A percentile compares a stretch with the other conserved stretches of the same genome.
phyloP scores from a whole-genome alignment of 2,888 invertebrate species.

The Uropetala carovei region DNA sequence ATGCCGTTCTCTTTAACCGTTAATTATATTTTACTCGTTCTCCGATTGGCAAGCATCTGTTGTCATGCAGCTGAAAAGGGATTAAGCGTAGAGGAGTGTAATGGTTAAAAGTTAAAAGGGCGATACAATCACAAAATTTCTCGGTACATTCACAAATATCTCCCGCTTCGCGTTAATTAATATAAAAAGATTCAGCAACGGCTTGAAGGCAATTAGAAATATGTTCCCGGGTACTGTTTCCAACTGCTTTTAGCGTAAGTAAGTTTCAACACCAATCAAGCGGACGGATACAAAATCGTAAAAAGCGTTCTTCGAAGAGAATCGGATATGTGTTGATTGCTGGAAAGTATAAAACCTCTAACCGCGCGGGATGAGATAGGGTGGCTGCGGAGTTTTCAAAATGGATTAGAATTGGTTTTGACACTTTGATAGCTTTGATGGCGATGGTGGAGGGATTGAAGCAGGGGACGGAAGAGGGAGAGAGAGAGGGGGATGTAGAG shows the following conservation, averaged over 20 bases:
- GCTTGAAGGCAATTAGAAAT: background rate
- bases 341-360: background rate
- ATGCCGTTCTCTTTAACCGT: background rate
- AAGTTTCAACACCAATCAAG: background rate
- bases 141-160: background rate
- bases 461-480: no score
- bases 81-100: background rate
- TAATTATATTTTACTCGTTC: background rate
- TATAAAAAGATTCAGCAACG: background rate
- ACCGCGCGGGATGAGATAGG: background rate
- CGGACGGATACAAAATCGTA: background rate
- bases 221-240: background rate
- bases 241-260: background rate
- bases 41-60: background rate
- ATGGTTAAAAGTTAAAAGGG: background rate
- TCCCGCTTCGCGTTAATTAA: background rate
- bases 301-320: background rate
- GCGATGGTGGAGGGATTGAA: background rate
- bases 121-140: background rate
- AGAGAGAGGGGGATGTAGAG: background rate
- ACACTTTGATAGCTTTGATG: slow-evolving; percentile 27
- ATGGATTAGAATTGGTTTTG: slow-evolving; percentile 17
- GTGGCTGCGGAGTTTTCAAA: background rate
- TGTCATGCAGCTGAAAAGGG: background rate
- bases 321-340: background rate